These are phyloP conservation scores for Apaloderma vittatum DNA, from an alignment of 2,113 vertebrate species.

Conservation along the genomic window DNA sequence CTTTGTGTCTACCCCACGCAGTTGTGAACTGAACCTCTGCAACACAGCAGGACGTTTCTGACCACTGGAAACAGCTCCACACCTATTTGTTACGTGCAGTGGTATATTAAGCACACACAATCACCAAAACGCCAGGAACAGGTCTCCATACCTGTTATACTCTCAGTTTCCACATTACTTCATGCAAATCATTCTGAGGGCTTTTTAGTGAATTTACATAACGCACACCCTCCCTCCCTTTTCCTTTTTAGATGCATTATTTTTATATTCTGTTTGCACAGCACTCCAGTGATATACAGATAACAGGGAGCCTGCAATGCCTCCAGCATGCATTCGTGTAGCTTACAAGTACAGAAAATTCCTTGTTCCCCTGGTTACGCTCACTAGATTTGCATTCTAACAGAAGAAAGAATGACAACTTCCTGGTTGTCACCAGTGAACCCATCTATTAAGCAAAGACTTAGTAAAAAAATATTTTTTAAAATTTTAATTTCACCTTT, in stretches of 20 bases:
- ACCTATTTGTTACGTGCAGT: not conserved
- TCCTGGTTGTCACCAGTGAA: not conserved
- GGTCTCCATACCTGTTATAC: not conserved
- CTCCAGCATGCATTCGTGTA: not conserved
- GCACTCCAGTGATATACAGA: not conserved
- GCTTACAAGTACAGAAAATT: constrained; percentile 2
- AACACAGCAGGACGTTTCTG: not conserved
- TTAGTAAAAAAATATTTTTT: not conserved
- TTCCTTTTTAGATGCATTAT: not conserved
- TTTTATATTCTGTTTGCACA: constrained; percentile 18
- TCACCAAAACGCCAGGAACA: not conserved
- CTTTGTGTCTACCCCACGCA: not conserved
- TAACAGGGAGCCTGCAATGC: not conserved
- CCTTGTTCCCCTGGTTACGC: constrained; percentile 6
- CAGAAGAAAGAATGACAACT: not conserved
- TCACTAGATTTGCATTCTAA: not conserved
- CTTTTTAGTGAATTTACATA: not conserved
- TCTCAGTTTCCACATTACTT: not conserved
- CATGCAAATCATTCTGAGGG: not conserved
- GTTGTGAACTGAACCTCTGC: not conserved
- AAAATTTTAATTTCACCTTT: constrained; percentile 16
- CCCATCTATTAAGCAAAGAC: not conserved
- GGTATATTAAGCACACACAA: not conserved
- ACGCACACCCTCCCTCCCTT: not conserved
- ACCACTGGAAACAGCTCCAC: not conserved